phyloP scores from a whole-genome alignment of 2,888 invertebrate species.

The Amphipyra tragopoginis region DNA sequence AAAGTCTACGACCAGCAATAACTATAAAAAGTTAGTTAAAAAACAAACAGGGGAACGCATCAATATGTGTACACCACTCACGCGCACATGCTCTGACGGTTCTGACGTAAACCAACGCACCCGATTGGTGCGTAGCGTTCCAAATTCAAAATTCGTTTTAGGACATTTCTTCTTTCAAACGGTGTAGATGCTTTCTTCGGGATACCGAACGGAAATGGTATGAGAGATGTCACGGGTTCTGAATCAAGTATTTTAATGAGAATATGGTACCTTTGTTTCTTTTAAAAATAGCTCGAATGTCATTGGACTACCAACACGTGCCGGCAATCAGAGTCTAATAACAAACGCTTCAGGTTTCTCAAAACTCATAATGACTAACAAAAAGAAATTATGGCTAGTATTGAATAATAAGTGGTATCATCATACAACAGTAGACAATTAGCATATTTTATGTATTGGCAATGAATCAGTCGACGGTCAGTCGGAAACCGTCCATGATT shows the following conservation, averaged over 20 bases:
- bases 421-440: constrained; percentile 41
- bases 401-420: constrained; percentile 50
- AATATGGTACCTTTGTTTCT: no score
- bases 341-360: constrained; percentile 2
- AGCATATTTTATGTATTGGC: constrained; percentile 45
- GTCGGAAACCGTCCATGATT: constrained; percentile 66
- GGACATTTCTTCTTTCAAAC: constrained; percentile 25
- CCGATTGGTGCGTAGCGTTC: constrained; percentile 44
- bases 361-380: constrained; percentile 34
- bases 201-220: constrained; percentile 18
- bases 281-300: not conserved
- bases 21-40: constrained; percentile 71
- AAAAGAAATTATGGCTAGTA: constrained; percentile 41
- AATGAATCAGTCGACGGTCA: constrained; percentile 58
- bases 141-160: constrained; percentile 45
- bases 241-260: not conserved
- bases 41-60: constrained; percentile 69
- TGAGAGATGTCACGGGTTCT: not conserved
- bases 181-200: not conserved
- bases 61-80: constrained; percentile 58
- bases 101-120: constrained; percentile 58
- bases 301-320: not conserved
- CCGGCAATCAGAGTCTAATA: constrained; percentile 3
- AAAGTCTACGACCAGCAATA: constrained; percentile 71
- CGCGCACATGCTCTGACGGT: constrained; percentile 61